phyloP scores from a whole-genome alignment of 2,888 invertebrate species.

The Pseudococcus viburni region DNA sequence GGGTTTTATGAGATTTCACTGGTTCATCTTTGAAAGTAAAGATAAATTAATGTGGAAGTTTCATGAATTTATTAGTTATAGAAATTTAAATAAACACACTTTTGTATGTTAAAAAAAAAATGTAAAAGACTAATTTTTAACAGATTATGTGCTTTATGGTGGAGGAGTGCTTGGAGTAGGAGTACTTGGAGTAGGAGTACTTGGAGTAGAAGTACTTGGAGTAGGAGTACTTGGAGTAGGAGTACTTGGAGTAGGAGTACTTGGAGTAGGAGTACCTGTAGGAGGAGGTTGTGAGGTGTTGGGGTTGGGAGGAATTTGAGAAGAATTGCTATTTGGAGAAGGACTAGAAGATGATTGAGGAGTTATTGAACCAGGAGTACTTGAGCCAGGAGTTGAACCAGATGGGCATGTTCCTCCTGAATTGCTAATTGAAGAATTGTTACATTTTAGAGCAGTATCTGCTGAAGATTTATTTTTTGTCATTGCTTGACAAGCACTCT shows the following conservation, averaged over 20 bases:
- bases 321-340: neutral
- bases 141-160: too few species aligned
- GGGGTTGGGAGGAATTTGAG: neutral
- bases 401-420: neutral
- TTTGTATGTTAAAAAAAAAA: too few species aligned
- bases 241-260: neutral
- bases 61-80: too few species aligned
- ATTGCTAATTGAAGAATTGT: neutral
- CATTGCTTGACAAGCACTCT: conserved; percentile 5
- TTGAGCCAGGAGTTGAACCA: neutral
- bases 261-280: neutral
- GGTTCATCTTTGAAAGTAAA: too few species aligned
- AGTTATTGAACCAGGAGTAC: neutral
- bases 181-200: too few species aligned
- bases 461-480: neutral
- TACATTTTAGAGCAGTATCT: neutral
- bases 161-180: too few species aligned
- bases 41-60: too few species aligned
- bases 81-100: too few species aligned
- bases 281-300: neutral
- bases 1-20: too few species aligned
- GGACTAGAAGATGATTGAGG: neutral
- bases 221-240: too few species aligned
- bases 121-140: too few species aligned
- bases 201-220: too few species aligned